Evolutionary conservation across 1,140 invertebrate genomes (phyloP).

Genomic region (Drosophila baimaii): DNA sequence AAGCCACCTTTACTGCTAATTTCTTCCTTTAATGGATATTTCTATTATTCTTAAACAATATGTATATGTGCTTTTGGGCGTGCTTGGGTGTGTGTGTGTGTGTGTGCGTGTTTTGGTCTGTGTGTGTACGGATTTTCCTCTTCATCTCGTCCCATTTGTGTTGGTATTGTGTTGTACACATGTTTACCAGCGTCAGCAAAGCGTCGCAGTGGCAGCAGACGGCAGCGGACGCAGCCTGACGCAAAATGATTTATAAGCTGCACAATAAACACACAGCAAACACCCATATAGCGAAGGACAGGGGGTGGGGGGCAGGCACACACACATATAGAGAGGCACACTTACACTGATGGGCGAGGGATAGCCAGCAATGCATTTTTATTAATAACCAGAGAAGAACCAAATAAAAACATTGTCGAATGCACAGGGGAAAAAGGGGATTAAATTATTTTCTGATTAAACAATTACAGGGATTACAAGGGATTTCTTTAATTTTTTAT

Average conservation of each 20-base stretch:
- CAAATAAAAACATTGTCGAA: conserved; percentile 34
- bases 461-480: too few species aligned
- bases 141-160: conserved; percentile 8
- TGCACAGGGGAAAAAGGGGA: not conserved
- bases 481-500: not conserved
- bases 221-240: conserved; percentile 63
- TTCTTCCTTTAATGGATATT: not conserved
- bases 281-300: conserved; percentile 18
- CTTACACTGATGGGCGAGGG: conserved; percentile 1
- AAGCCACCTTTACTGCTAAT: not conserved
- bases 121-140: conserved; percentile 29
- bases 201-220: conserved; percentile 69
- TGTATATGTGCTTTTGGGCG: conserved; percentile 2
- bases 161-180: conserved; percentile 39
- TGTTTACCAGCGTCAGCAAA: conserved; percentile 79
- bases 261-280: conserved; percentile 52
- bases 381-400: conserved; percentile 47
- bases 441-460: not conserved
- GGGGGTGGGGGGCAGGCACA: conserved; percentile 6
- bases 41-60: conserved; percentile 4
- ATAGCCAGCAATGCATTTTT: conserved; percentile 57
- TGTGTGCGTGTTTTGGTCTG: too few species aligned
- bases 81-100: not conserved
- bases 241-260: conserved; percentile 75
- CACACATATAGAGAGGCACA: conserved; percentile 12